Evolutionary conservation across 2,797 vertebrate species (phyloP), one percentile per base, ranked within the genome.

Genomic region (Macrochelys suwanniensis): DNA sequence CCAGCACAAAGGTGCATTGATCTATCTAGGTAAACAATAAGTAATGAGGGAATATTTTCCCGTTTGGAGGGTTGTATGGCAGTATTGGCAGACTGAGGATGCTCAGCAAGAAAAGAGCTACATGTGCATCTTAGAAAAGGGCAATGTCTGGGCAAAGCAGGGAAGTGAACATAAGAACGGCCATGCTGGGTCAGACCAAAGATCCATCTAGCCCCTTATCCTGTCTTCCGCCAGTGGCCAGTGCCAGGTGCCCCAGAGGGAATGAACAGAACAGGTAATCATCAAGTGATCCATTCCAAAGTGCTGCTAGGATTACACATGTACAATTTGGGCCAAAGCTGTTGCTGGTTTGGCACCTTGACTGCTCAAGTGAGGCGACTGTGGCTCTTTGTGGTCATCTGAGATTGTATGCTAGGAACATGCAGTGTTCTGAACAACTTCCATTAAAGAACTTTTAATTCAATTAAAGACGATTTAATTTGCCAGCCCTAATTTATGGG

Each of bases 381-480:
- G 53, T 47, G 80, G 77, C 51, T 91, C 50, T 51, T 78, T 4
- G 13, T 26, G 49, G 26, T 19, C 13, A 2, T 16, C 54, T 31
- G 12, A 53, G 65, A 28, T 61, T 74, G 71, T 21, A 81, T 89
- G 80, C 81, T 84, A 83, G 89, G 49, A 94, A 84, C 37, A 85
- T 1, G 31, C 77, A 85, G 3, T 9, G 0, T 16, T 42, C 12
- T 15, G 42, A 94, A 56, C 56, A 45, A 78, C 37, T 83, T 50
- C 85, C 80, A 80, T 57, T 81, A 80, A 87, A 89, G 59, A 86
- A 50, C 82, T 84, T 3, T n/a, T n/a, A n/a, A n/a, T n/a, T n/a
- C n/a, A n/a, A n/a, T n/a, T n/a, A n/a, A n/a, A 95, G 76, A 94
- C 59, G 84, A 81, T 65, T 85, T 84, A 77, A 90, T 90, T 94